Base-by-base conservation (phyloP, 2,113 vertebrate genomes). In the Oostethus manadensis region DNA sequence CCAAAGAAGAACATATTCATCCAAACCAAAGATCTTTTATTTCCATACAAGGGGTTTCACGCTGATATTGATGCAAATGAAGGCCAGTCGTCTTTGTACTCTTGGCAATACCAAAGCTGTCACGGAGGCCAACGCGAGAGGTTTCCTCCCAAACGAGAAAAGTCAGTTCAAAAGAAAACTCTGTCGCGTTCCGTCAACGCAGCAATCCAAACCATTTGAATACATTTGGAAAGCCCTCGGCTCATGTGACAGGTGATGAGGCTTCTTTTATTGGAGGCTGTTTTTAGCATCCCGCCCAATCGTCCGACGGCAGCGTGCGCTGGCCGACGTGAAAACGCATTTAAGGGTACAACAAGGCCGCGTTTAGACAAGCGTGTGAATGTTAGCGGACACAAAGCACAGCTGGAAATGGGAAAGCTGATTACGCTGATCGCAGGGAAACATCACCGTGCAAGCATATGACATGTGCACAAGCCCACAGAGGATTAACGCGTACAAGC, bases 51-150 rank as follows among this genome's bases (percentile, higher is more conserved):
- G 46, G 38, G 65, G 44, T 46, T 42, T 43, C 17, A 62, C 64
- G 68, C 57, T 59, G 29, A 62, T 77, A 10, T 66, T 56, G 53
- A 80, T 79, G 73, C 71, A 82, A 80, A 79, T 80, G 44, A 78
- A 68, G 58, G 58, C 23, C 74, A 74, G 60, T 60, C 47, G 46
- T 46, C 71, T 80, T 82, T 82, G 73, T 78, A 62, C 69, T 73
- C 44, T 71, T 83, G 61, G 70, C 69, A 70, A 78, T 56, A 74
- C 70, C 73, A 79, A 83, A 79, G 71, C 73, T 74, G 78, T 79
- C 76, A 78, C 10, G 18, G 56, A 59, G 51, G 17, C 45, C 33
- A 60, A 54, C 60, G 44, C 49, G 38, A 72, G 61, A 75, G 58
- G 55, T 78, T 68, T 73, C 56, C 54, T 59, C 16, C 15, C n/a